Evolutionary conservation across 1,140 invertebrate genomes (phyloP), one percentile per base, ranked within the genome.

Genomic region (Hesperophylax magnus): DNA sequence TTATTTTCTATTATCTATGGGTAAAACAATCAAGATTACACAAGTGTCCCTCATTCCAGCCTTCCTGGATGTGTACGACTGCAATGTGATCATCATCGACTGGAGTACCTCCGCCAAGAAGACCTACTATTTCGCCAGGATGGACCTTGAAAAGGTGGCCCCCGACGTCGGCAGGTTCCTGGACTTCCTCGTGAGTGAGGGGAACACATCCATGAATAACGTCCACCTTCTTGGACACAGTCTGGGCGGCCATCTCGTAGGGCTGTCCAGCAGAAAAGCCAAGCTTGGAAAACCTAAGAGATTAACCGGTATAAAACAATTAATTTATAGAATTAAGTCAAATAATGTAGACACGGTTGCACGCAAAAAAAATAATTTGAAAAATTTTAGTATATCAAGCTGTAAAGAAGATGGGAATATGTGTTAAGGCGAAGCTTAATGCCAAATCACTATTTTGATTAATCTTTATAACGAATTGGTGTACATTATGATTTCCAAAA

Each of bases 171-270:
- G 93, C 22, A 93, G 91, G 0, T 89, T 89, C 78, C 88, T 95
- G 58, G 89, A 93, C 84, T 89, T 90, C 4, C 85, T 95, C 71
- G 87, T 90, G 1, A 85, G 86, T 61, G 86, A 91, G 18, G 92
- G 92, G 80, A 88, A 88, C 5, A 80, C 91, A 0, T 86, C 90
- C 81, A 87, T 90, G 0, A 84, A 91, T 79, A 85, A 90, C 18
- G 87, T 94, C 18, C 94, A 95, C 87, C 87, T 95, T 54, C 92
- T 94, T 63, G 94, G 97, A 0, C 97, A 97, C 87, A 97, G 96
- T 84, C 90, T 98, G 31, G 97, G 97, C 14, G 96, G 96, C 0
- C 97, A 98, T 69, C 93, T 97, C 15, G 94, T 95, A 83, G 97
- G 97, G 17, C 96, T 96, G 86, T 93, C 95, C 0, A 96, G 96